Evolutionary conservation across 2,888 invertebrate species (phyloP).

Genomic region (Diarsia dahlii): DNA sequence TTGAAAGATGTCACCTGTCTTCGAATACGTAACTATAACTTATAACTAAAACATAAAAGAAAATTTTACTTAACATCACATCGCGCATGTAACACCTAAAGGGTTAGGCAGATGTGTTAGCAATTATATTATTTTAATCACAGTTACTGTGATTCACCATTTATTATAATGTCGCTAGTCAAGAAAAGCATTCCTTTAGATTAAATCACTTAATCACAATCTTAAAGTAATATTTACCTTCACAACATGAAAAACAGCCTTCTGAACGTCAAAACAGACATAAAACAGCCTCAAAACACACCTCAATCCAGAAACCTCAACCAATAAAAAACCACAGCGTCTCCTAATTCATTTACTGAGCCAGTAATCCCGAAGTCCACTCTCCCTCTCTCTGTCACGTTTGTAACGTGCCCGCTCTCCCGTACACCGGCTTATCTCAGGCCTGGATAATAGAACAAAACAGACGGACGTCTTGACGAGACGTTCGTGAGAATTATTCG

Average conservation of each 20-base stretch:
- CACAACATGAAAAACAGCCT: background rate
- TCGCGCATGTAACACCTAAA: too few relatives aligned
- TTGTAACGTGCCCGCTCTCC: constrained; percentile 51
- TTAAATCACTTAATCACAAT: background rate
- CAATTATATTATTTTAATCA: background rate
- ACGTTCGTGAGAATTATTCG: constrained; percentile 60
- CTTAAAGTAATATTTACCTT: background rate
- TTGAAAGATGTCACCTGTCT: too few relatives aligned
- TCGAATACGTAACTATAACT: background rate
- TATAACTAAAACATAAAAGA: background rate
- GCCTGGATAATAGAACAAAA: constrained; percentile 54
- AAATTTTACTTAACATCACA: too few relatives aligned
- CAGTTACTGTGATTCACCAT: background rate
- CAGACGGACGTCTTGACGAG: constrained; percentile 57
- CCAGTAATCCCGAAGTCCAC: constrained; percentile 51
- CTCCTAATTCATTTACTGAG: constrained; percentile 37
- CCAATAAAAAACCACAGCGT: constrained; percentile 13
- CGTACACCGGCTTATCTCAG: constrained; percentile 59
- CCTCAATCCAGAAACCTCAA: background rate
- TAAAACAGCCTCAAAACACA: background rate
- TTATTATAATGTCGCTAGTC: background rate
- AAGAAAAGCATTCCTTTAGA: background rate
- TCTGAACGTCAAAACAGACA: background rate
- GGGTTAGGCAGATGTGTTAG: background rate
- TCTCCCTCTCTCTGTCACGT: constrained; percentile 36